Conservation (phyloP, 2,797 vertebrate genomes). For the Chloroceryle amazona region DNA sequence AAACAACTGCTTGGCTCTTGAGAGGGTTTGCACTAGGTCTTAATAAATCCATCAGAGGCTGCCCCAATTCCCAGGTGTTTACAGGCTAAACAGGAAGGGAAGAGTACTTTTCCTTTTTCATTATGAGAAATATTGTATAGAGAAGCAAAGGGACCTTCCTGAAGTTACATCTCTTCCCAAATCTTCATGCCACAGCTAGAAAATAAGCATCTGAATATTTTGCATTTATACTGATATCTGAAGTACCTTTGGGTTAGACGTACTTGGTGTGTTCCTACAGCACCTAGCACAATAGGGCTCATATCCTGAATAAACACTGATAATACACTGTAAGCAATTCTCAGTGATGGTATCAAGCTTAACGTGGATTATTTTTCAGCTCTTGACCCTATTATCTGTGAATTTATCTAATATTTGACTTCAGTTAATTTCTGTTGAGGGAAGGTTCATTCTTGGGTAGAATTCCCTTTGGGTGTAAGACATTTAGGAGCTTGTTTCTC, state of each 20-base stretch:
- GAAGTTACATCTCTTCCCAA: neutral
- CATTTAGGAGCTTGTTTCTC: neutral
- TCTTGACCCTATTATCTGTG: neutral
- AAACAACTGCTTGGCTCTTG: neutral
- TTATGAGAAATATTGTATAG: neutral
- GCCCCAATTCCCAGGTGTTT: neutral
- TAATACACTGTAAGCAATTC: neutral
- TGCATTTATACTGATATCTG: neutral
- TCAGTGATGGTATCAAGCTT: neutral
- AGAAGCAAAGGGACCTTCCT: neutral
- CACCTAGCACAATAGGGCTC: neutral
- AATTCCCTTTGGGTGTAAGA: neutral
- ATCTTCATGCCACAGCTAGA: neutral
- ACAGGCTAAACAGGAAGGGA: neutral
- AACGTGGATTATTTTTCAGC: neutral
- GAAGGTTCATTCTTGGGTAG: neutral
- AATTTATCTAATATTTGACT: conserved; percentile 14
- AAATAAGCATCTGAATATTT: neutral
- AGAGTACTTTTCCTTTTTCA: neutral
- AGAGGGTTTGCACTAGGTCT: neutral
- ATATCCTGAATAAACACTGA: neutral
- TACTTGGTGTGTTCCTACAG: neutral
- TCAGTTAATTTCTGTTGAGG: neutral
- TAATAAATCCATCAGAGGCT: neutral
- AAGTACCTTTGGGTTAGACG: neutral